These are phyloP conservation scores for Triops cancriformis DNA, from an alignment of 1,140 invertebrate species.

Conservation along the genomic window DNA sequence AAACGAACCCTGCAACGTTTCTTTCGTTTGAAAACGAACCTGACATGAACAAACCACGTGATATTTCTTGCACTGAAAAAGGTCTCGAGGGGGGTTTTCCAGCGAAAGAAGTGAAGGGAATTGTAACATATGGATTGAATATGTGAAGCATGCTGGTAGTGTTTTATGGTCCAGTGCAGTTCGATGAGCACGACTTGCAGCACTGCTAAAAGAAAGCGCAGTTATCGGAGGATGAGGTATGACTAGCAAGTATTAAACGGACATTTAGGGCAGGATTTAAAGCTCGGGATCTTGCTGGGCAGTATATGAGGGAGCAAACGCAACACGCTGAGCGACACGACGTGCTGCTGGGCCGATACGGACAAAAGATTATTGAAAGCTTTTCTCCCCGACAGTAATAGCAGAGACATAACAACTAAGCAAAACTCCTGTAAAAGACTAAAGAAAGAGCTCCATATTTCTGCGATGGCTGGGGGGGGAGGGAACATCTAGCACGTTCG, in stretches of 20 bases:
- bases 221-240: background rate
- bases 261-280: background rate
- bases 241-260: background rate
- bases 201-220: background rate
- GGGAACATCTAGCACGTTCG: background rate
- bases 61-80: too few species aligned
- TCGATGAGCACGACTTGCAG: background rate
- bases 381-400: background rate
- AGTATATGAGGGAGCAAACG: background rate
- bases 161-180: background rate
- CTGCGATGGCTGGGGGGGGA: background rate
- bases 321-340: background rate
- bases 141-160: background rate
- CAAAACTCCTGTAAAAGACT: background rate
- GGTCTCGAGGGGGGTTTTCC: too few species aligned
- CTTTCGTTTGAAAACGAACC: too few species aligned
- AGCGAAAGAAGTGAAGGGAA: background rate
- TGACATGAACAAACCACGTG: too few species aligned
- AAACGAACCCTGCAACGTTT: too few species aligned
- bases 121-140: background rate
- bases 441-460: background rate
- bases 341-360: background rate
- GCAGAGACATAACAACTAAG: background rate
- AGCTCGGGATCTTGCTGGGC: background rate
- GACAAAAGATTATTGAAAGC: slow-evolving; percentile 11